Evolutionary conservation across 2,888 invertebrate genomes (phyloP), one percentile per base, ranked within the genome.

Genomic region (Cryptus viduatorius): DNA sequence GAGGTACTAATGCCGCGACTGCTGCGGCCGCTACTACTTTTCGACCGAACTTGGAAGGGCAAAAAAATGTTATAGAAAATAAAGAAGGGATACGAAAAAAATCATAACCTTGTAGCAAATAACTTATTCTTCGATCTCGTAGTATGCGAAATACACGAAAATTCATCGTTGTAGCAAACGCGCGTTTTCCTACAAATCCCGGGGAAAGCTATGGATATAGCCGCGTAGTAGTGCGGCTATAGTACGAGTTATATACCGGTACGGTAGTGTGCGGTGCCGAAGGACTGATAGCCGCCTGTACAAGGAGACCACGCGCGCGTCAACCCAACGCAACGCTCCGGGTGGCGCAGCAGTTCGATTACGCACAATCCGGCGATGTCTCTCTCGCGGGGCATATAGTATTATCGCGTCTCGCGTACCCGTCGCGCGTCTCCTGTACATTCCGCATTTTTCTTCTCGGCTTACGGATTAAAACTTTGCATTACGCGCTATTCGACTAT

Each of bases 331-430:
- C 19, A 84, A 81, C 81, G 75, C 73, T 84, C 78, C 82, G 81
- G 84, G 84, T 81, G 84, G 84, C 81, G 84, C 81, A 81, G 82
- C 69, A 82, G 44, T 84, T 84, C 84, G 84, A 82, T 82, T 79
- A 84, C 84, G 78, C 81, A 84, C 81, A 73, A 81, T 73, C 68
- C 59, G n/a, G 24, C 42, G 48, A 75, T 56, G 77, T 31, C 82
- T 24, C 56, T 37, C 19, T 64, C 72, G 68, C 37, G 64, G 64
- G 68, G 53, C 37, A n/a, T 42, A 73, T 65, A 81, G 78, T 75
- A 69, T 84, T 84, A 84, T 79, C 78, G 84, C 84, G 81, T 56
- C 82, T 79, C 73, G 29, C 65, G 65, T 24, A 24, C 61, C 24
- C 75, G 75, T 75, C 78, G 78, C 78, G 78, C 69, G 42, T 79